Conservation (phyloP, 2,113 vertebrate species). For the Polypterus senegalus region DNA sequence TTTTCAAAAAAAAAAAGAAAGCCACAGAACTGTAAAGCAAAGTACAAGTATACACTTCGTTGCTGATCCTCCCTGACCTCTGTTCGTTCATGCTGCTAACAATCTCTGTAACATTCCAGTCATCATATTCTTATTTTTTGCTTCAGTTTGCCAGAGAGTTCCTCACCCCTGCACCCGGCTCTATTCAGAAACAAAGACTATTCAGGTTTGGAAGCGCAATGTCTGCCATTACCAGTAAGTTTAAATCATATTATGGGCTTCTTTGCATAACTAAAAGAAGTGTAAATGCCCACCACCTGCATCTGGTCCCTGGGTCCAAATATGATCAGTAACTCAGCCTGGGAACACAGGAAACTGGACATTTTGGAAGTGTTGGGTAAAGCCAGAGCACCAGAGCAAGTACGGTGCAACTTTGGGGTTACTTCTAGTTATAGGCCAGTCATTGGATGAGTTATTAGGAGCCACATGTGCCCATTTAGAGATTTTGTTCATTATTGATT, state of each 20-base stretch:
- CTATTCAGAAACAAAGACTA: constrained; percentile 58
- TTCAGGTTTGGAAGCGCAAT: constrained; percentile 62
- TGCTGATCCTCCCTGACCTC: no score
- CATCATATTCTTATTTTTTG: constrained; percentile 1
- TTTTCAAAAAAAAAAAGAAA: no score
- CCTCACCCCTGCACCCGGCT: constrained; percentile 58
- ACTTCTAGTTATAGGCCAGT: constrained; percentile 54
- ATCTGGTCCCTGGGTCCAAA: background rate
- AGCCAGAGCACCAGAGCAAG: no score
- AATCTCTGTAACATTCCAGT: no score
- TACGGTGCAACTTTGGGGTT: constrained; percentile 21
- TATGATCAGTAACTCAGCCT: background rate
- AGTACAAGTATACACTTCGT: no score
- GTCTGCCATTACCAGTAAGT: constrained; percentile 45
- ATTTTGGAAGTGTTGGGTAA: no score
- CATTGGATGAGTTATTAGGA: background rate
- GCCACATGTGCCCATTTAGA: background rate
- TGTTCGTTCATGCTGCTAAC: no score
- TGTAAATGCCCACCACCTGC: background rate
- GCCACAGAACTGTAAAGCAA: no score
- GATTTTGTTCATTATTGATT: fast-evolving
- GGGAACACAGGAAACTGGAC: no score
- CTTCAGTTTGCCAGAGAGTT: constrained; percentile 57
- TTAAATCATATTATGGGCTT: background rate
- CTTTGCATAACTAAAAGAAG: background rate